Percentiles rank a stretch among this genome's conserved stretches.
Evolutionary conservation across 2,888 invertebrate species (phyloP).

Genomic region (Pseudeuparius sepicola): DNA sequence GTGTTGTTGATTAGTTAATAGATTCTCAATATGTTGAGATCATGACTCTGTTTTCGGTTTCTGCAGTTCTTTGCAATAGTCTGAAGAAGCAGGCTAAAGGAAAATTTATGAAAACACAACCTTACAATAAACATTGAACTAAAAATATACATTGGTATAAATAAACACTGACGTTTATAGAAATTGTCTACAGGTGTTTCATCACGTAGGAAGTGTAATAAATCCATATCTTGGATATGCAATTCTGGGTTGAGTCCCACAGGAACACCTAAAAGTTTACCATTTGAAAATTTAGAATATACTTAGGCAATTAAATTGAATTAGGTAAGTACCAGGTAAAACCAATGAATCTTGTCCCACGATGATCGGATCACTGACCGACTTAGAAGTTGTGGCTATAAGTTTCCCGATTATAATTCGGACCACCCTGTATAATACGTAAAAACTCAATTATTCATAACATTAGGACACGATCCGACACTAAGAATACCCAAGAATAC

Average conservation of each 20-base stretch:
- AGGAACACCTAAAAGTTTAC: constrained; percentile 6
- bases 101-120: too few species aligned
- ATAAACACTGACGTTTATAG: constrained; percentile 7
- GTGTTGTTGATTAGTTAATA: constrained; percentile 4
- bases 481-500: too few species aligned
- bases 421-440: too few species aligned
- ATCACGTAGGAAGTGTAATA: constrained; percentile 6
- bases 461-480: too few species aligned
- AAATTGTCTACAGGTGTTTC: constrained; percentile 7
- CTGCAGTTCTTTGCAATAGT: constrained; percentile 10
- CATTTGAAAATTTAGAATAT: constrained; percentile 4
- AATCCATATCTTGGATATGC: constrained; percentile 3
- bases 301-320: constrained; percentile 4
- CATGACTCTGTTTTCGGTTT: constrained; percentile 5
- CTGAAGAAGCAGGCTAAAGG: constrained; percentile 7
- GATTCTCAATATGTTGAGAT: constrained; percentile 4
- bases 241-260: constrained; percentile 5
- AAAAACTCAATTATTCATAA: too few species aligned
- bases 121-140: constrained; percentile 1
- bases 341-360: constrained; percentile 4
- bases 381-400: constrained; percentile 4
- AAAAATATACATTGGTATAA: constrained; percentile 5
- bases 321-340: constrained; percentile 6
- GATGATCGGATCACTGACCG: constrained; percentile 3
- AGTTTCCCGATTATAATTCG: too few species aligned